Evolutionary conservation across 2,888 invertebrate species (phyloP).

Genomic region (Rotaria macrura): DNA sequence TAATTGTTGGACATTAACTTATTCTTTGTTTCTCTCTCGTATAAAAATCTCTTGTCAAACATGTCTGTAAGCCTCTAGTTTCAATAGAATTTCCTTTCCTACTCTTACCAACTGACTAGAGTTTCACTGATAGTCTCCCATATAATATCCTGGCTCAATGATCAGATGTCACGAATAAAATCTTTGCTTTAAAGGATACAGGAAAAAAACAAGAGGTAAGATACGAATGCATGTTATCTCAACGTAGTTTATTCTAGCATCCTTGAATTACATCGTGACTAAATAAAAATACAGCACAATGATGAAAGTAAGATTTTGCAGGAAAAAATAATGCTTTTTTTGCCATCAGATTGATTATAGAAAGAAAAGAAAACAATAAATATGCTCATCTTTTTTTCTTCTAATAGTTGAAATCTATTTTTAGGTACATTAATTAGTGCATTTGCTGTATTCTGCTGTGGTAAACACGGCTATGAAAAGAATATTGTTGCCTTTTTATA

Average conservation of each 20-base stretch:
- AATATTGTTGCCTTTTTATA: conserved; percentile 46
- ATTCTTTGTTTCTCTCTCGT: background rate
- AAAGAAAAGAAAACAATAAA: background rate
- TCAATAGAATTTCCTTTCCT: background rate
- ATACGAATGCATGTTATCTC: background rate
- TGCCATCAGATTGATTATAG: background rate
- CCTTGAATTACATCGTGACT: background rate
- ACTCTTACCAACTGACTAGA: background rate
- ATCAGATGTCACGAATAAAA: background rate
- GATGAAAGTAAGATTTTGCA: background rate
- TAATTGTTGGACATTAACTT: background rate
- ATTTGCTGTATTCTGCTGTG: conserved; percentile 49
- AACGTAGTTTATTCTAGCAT: background rate
- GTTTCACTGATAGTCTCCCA: background rate
- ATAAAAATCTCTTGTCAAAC: background rate
- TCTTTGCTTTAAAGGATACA: background rate
- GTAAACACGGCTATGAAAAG: conserved; percentile 45
- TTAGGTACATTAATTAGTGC: conserved; percentile 50
- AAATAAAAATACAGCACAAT: background rate
- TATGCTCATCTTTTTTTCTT: background rate
- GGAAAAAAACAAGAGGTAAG: background rate
- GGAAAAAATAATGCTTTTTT: background rate
- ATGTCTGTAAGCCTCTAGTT: background rate
- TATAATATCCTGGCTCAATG: background rate
- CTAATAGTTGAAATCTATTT: conserved; percentile 32